These are phyloP conservation scores for Iguana delicatissima DNA, from an alignment of 2,797 vertebrate genomes.

Conservation along the genomic window DNA sequence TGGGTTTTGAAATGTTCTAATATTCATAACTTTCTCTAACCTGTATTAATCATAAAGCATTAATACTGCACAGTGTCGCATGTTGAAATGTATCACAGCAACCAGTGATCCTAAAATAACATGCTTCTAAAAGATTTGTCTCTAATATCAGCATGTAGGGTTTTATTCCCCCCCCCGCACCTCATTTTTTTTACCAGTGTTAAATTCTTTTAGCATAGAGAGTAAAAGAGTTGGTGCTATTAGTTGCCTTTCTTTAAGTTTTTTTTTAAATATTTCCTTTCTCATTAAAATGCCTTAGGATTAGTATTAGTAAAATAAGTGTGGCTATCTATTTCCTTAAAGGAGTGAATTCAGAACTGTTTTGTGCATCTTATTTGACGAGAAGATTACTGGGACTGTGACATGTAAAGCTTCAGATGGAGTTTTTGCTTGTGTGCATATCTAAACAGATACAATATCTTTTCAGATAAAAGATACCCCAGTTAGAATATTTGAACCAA, in stretches of 20 bases:
- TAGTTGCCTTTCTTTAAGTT: not conserved
- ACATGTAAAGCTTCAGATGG: not conserved
- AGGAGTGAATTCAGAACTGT: not conserved
- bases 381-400: not conserved
- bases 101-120: slow-evolving; percentile 30
- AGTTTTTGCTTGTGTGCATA: not conserved
- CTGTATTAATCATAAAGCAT: not conserved
- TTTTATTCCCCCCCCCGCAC: not conserved
- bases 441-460: not conserved
- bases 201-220: not conserved
- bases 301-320: slow-evolving; percentile 1
- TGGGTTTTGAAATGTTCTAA: slow-evolving; percentile 30
- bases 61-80: not conserved
- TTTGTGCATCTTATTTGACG: not conserved
- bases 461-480: not conserved
- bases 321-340: not conserved
- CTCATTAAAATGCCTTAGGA: not conserved
- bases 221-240: not conserved
- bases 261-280: not conserved
- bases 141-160: not conserved
- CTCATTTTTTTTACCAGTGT: not conserved
- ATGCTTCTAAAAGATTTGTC: slow-evolving; percentile 24
- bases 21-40: slow-evolving; percentile 38
- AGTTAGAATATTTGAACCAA: not conserved
- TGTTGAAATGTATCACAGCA: slow-evolving; percentile 8